Percentiles rank a stretch among this genome's conserved stretches.
phyloP scores from a whole-genome alignment of 2,888 invertebrate species.

The Cacoxenus indagator region DNA sequence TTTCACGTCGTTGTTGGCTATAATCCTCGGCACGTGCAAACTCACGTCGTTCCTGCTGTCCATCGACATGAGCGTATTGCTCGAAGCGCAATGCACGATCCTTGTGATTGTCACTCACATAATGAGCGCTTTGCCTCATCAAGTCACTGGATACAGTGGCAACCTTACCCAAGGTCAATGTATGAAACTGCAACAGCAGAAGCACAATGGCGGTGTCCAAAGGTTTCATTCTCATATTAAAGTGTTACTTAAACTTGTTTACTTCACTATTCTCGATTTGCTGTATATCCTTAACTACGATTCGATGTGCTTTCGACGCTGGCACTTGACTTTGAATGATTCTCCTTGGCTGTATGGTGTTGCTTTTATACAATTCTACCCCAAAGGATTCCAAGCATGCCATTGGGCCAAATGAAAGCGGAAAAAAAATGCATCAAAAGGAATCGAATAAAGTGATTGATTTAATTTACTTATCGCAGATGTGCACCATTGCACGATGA shows the following conservation, averaged over 20 bases:
- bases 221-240: neutral
- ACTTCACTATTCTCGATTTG: neutral
- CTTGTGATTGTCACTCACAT: neutral
- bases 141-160: neutral
- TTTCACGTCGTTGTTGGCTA: constrained; percentile 7
- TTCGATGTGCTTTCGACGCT: neutral
- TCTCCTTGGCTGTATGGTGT: neutral
- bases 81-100: neutral
- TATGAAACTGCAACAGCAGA: neutral
- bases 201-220: neutral
- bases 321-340: neutral
- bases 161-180: neutral
- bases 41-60: neutral
- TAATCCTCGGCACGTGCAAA: neutral
- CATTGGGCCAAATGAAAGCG: no score
- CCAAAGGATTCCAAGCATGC: neutral
- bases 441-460: constrained; percentile 46
- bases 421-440: neutral
- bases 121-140: neutral
- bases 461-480: constrained; percentile 61
- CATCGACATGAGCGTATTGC: neutral
- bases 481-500: constrained; percentile 56
- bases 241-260: neutral
- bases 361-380: constrained; percentile 2
- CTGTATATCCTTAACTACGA: neutral